These are phyloP conservation scores for Nasonia oneida DNA, from an alignment of 2,888 invertebrate species.

Conservation along the genomic window DNA sequence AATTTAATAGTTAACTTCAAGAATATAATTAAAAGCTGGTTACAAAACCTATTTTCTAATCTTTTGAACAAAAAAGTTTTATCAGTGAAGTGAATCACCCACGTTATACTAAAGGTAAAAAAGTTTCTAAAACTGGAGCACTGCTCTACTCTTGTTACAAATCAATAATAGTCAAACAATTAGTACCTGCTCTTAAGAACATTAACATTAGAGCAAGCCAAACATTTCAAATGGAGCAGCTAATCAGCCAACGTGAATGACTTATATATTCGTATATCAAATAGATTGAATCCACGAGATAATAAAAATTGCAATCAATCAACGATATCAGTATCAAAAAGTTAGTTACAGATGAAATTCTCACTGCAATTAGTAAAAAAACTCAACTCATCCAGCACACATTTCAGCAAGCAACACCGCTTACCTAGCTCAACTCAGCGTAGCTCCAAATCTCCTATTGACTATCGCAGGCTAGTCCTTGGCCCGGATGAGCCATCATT, in stretches of 20 bases:
- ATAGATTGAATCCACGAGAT: not conserved
- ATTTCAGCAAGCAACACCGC: not conserved
- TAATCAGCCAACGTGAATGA: not conserved
- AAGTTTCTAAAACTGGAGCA: not conserved
- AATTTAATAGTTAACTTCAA: not conserved
- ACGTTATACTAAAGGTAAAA: not conserved
- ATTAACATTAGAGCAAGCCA: not conserved
- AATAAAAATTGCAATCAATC: too few relatives aligned
- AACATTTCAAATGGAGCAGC: not conserved
- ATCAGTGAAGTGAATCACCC: not conserved
- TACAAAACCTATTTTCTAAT: not conserved
- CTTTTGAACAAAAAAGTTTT: not conserved
- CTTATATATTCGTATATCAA: not conserved
- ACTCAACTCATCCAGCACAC: not conserved
- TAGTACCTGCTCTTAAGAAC: not conserved
- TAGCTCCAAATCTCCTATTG: not conserved
- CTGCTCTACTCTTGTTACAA: not conserved
- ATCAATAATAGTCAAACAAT: not conserved
- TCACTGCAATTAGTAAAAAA: too few relatives aligned
- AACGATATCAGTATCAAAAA: not conserved
- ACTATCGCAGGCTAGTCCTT: conserved; percentile 37
- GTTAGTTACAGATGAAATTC: too few relatives aligned
- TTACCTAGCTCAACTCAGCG: not conserved
- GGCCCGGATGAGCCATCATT: conserved; percentile 36
- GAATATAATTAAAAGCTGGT: not conserved